A percentile compares a stretch with the other conserved stretches of the same genome.
Evolutionary conservation across 2,888 invertebrate species (phyloP).

Genomic region (Seira ritae): DNA sequence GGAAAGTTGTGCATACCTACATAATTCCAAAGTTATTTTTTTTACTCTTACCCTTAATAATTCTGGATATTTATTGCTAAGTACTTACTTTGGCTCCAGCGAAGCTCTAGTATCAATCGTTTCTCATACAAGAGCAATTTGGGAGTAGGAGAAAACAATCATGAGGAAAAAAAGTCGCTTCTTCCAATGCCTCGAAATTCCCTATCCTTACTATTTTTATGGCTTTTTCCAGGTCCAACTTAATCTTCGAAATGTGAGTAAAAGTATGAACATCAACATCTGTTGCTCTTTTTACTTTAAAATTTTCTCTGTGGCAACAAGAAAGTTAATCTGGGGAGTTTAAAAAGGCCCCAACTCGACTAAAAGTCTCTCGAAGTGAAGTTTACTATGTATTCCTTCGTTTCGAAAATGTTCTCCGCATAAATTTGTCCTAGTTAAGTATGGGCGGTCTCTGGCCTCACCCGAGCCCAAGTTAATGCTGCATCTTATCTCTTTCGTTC

Average conservation of each 20-base stretch:
- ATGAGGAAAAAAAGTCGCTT: neutral
- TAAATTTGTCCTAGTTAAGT: no score
- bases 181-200: neutral
- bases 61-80: neutral
- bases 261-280: neutral
- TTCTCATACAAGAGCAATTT: no score
- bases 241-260: neutral
- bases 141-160: neutral
- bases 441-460: no score
- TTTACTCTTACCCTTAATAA: neutral
- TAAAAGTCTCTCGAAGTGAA: no score
- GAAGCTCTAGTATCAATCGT: no score
- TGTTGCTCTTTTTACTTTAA: conserved; percentile 3
- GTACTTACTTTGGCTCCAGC: neutral
- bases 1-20: neutral
- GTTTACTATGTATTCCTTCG: no score
- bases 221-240: neutral
- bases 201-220: neutral
- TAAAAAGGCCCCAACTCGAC: no score
- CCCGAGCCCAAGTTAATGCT: no score
- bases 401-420: no score
- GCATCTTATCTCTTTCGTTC: no score
- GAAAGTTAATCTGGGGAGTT: neutral
- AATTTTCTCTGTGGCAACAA: neutral
- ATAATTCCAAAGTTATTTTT: neutral